Evolutionary conservation across 2,113 vertebrate genomes (phyloP), one percentile per base, ranked within the genome.

Genomic region (Oreochromis aureus): DNA sequence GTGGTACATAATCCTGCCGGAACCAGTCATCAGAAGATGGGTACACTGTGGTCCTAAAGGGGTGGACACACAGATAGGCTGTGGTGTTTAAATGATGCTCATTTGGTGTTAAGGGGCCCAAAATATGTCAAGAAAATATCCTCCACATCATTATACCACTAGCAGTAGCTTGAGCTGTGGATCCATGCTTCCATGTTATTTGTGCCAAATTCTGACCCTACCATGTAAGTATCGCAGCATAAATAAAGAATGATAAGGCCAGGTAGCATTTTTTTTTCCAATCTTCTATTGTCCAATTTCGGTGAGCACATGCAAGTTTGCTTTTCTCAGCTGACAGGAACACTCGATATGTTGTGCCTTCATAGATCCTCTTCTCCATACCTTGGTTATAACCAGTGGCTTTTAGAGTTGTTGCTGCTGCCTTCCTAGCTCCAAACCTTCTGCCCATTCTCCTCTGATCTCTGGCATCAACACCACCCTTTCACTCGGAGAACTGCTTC

Each of bases 21-120:
- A 69, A 22, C 5, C 34, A 69, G 63, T 41, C 39, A 16, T 16
- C 66, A 71, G n/a, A 44, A 16, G 39, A 71, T 41, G 36, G 36
- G 36, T 15, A 69, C 66, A 44, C 3, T 46, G 13, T 30, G 41
- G 41, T 76, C 24, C 44, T 30, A 48, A 11, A 76, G 15, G 15
- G 69, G 2, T 76, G 41, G 69, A 16, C 41, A 46, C 41, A 16
- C 6, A 0, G 69, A 24, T 73, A 2, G 69, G 0, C 8, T 73
- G 41, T 48, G 41, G 22, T 18, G 8, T 73, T 30, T 73, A 48
- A 48, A 48, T 73, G 5, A 11, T 18, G 69, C 69, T 11, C 24
- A 7, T 27, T 48, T 73, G 69, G 41, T 73, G 1, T 24, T 1
- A 73, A 73, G 9, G 24, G 41, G 15, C 69, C 41, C 69, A 76